Base-by-base conservation (phyloP, 2,888 invertebrate genomes). In the Agrochola lychnidis region DNA sequence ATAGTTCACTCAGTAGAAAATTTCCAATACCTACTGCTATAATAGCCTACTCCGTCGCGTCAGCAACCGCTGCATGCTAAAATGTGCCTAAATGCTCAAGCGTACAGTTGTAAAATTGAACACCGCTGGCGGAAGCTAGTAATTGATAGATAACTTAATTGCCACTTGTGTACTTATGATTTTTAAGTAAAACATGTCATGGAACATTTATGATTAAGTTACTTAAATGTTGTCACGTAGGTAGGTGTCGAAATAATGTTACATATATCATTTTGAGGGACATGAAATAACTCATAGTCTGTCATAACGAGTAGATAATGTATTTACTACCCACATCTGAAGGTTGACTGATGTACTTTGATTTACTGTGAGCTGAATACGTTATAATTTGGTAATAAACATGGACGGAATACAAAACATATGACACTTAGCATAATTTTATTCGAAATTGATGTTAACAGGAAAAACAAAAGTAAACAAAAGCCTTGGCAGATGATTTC, bases 271-370 rank as follows among this genome's bases (percentile, higher is more conserved):
- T n/a, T 66, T 82, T 76, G 25, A 64, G 30, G 36, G 64, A 56
- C 36, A 59, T 42, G 68, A 64, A 48, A 71, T 69, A 48, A 59
- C 45, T 62, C 59, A 56, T 51, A 16, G 16, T 4, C 19, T 19
- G 7, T 10, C 53, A 25, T 30, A 30, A 70, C 69, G 36, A 53
- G 42, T 66, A 42, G 1, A 42, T 42, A 12, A 36, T 53, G 9
- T 48, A 78, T 62, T n/a, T 42, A 25, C 45, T 62, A 61, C 61
- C 14, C 14, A 51, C 61, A 57, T 62, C 62, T 63, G 68, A 84
- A 84, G 78, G 81, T 71, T 82, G 57, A 30, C n/a, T 48, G 62
- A 75, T 73, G 79, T 76, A 75, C 70, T 76, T 81, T 81, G 86
- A 77, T 69, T 83, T 70, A 72, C 25, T 76, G 77, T 81, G 79